Evolutionary conservation across 2,113 vertebrate genomes (phyloP), one percentile per base, ranked within the genome.

Genomic region (Lasiurus borealis): DNA sequence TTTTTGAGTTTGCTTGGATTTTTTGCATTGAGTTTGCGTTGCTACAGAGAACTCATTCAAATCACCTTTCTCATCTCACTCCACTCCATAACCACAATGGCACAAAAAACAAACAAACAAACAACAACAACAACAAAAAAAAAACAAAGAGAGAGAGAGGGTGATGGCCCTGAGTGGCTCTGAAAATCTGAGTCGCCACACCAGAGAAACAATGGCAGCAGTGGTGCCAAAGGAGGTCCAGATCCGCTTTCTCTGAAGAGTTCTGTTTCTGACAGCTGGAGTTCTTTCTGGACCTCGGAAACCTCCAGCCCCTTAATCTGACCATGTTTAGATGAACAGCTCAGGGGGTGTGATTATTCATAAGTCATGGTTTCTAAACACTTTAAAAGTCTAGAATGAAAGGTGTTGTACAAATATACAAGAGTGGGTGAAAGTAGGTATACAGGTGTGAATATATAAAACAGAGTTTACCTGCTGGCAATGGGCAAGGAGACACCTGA

Each of bases 351-450:
- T 88, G 72, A 94, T 68, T 57, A 93, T 95, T 91, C 87, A 62
- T 83, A 96, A 87, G 21, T 64, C 16, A 14, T 93, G 50, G 50
- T 82, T 96, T 96, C 85, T 85, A 48, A 96, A 95, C 44, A 19
- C 75, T 82, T 95, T 81, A 89, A 57, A 88, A 52, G 34, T 94
- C 87, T 95, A 69, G 54, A 90, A 90, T 82, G 48, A 76, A 93
- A 90, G 16, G 54, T 93, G 10, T 59, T 95, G 93, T 85, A 85
- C 72, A 96, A 95, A 95, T 81, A 90, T 44, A 52, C 29, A 16
- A 15, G 27, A 46, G 27, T 31, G 27, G 44, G 73, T 27, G 50
- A 76, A 76, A 31, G 27, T 50, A 76, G 73, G 73, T 50, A 48
- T 50, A 31, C 15, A 18, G 15, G 48, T 72, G 21, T 72, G 10